A percentile compares a stretch with the other conserved stretches of the same genome.
These are phyloP conservation scores for Paratilapia polleni DNA, from an alignment of 2,113 vertebrate genomes.

Conservation along the genomic window DNA sequence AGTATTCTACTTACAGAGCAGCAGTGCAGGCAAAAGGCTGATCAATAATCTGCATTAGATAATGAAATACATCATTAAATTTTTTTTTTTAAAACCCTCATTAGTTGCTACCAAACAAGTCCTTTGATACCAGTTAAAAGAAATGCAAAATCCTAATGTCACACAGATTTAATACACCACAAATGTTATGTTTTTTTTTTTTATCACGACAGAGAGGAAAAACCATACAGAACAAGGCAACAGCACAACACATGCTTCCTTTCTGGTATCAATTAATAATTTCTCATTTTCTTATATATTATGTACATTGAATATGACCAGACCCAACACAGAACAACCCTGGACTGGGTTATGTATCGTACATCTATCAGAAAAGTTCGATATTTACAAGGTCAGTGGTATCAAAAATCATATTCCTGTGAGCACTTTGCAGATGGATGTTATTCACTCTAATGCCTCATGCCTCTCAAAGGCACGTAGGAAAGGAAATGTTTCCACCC, in stretches of 20 bases:
- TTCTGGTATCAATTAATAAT: constrained; percentile 44
- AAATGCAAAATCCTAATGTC: constrained; percentile 13
- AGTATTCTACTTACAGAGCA: constrained; percentile 11
- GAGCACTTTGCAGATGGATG: constrained; percentile 40
- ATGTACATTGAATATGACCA: constrained; percentile 42
- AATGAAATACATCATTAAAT: constrained; percentile 38
- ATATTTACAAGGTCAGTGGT: constrained; percentile 66
- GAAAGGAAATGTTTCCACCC: background rate
- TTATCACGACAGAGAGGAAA: background rate
- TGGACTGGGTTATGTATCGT: constrained; percentile 26
- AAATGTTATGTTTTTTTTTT: background rate
- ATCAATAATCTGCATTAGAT: constrained; percentile 22
- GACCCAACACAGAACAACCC: constrained; percentile 12
- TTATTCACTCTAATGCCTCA: constrained; percentile 28
- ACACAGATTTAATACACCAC: background rate
- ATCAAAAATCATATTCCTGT: constrained; percentile 39
- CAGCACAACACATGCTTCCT: constrained; percentile 9
- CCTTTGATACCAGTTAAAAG: constrained; percentile 34
- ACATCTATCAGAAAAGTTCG: constrained; percentile 29
- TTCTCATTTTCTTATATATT: constrained; percentile 33
- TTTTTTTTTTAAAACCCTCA: constrained; percentile 25
- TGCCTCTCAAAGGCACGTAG: background rate
- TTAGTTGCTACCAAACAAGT: background rate
- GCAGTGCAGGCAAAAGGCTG: background rate
- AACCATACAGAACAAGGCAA: background rate